Percentiles rank a stretch among this genome's conserved stretches.
Evolutionary conservation across 2,888 invertebrate species (phyloP).

Genomic region (Autographa gamma): DNA sequence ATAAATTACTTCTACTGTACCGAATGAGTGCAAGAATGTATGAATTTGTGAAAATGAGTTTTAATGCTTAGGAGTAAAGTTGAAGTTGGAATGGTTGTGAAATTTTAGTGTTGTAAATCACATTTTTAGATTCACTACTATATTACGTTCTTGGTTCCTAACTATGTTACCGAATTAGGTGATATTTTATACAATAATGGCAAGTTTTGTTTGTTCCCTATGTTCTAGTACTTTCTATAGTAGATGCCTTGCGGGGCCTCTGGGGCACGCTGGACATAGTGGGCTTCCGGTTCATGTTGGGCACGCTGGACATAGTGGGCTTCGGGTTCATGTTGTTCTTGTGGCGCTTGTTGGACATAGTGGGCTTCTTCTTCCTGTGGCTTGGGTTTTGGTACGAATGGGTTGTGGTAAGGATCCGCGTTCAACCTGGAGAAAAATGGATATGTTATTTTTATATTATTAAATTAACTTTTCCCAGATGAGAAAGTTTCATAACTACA

Average conservation of each 20-base stretch:
- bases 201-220: conserved; percentile 27
- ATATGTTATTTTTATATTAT: conserved; percentile 11
- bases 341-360: no score
- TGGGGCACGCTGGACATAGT: not conserved
- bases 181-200: conserved; percentile 47
- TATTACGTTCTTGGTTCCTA: conserved; percentile 26
- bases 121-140: not conserved
- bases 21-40: conserved; percentile 28
- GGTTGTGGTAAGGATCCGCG: conserved; percentile 94
- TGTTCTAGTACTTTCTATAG: conserved; percentile 52
- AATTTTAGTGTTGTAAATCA: conserved; percentile 16
- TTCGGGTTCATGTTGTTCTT: not conserved
- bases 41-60: conserved; percentile 9
- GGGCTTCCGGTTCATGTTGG: not conserved
- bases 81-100: conserved; percentile 3
- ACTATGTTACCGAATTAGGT: conserved; percentile 35
- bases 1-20: conserved; percentile 46
- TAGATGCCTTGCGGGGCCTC: conserved; percentile 53
- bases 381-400: conserved; percentile 93
- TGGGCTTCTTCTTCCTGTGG: conserved; percentile 75
- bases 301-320: not conserved
- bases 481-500: no score
- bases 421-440: conserved; percentile 90
- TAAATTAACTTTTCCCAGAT: no score
- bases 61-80: not conserved